Base-by-base conservation (phyloP, 1,140 invertebrate genomes). In the Leptinotarsa texana region DNA sequence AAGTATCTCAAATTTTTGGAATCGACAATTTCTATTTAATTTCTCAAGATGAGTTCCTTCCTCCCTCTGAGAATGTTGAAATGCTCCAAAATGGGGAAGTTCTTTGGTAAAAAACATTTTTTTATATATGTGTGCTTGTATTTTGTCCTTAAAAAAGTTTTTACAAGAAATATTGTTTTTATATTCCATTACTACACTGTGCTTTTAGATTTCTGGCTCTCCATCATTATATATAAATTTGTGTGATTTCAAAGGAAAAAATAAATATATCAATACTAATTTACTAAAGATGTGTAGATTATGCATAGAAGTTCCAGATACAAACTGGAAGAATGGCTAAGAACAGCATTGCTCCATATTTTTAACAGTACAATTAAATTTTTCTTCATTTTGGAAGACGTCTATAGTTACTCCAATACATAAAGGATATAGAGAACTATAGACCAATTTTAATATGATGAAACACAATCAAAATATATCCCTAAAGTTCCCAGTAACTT, bases 21-120 rank as follows among this genome's bases (percentile, higher is more conserved):
- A 73, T 75, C 49, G 3, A 57, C 17, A 73, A 73, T 73, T 75
- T 75, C 27, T 42, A 67, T 67, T 75, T 75, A 73, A 67, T 47
- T 33, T 63, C 21, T 18, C 42, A 67, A 57, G 73, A 75, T 66
- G 69, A 75, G n/a, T 75, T 63, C 73, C 51, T 75, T 65, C 74
- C 74, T 49, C 49, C 62, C 2, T 48, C 62, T n/a, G 74, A 75
- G 72, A 70, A 75, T 72, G 49, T 75, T 42, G 62, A 42, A 27
- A 57, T 75, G 4, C 21, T 75, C 11, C 65, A 75, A 17, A n/a
- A 73, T 18, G 63, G 67, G 73, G 74, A 75, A n/a, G 18, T 75
- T 48, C 6, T 75, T 18, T 75, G 74, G 74, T 75, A 63, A 72
- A 51, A 48, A 2, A 51, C 3, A 17, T 47, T 48, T 17, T 13